These are phyloP conservation scores for Sycobia sp. DNA, from an alignment of 1,140 invertebrate species.

Conservation along the genomic window DNA sequence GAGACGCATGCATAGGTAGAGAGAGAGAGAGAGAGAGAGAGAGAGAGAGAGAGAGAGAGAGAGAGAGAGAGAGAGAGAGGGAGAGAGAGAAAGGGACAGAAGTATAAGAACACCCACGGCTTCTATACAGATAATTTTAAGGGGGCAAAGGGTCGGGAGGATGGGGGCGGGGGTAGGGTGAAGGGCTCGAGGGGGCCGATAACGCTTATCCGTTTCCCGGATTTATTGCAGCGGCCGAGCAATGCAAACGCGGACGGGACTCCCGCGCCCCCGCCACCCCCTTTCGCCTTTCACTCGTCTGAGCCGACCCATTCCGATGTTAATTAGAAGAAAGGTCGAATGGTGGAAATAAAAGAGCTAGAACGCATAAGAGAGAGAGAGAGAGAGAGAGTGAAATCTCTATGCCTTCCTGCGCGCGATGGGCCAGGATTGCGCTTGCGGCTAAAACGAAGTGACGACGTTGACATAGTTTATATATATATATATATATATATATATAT, in stretches of 20 bases:
- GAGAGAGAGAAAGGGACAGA: no score
- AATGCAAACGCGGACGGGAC: constrained; percentile 51
- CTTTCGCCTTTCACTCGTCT: background rate
- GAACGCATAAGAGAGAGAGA: no score
- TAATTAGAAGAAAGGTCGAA: constrained; percentile 51
- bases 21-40: no score
- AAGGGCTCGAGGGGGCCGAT: constrained; percentile 44
- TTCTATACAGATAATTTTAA: constrained; percentile 10
- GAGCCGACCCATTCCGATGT: constrained; percentile 54
- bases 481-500: no score
- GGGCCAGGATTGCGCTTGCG: no score
- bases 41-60: no score
- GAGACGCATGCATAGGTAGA: no score
- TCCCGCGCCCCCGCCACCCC: background rate
- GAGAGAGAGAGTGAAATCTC: background rate
- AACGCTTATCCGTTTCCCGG: constrained; percentile 57
- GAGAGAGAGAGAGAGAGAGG: no score
- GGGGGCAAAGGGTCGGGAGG: no score
- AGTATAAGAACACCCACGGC: background rate
- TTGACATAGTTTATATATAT: constrained; percentile 54
- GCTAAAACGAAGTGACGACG: constrained; percentile 55
- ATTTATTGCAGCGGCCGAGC: constrained; percentile 58
- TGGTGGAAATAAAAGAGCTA: no score
- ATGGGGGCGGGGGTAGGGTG: background rate
- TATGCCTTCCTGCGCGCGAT: no score